Percentiles rank a stretch among this genome's conserved stretches.
Evolutionary conservation across 92 coral and sea anemone genomes (phyloP).

Genomic region (Desmophyllum pertusum): DNA sequence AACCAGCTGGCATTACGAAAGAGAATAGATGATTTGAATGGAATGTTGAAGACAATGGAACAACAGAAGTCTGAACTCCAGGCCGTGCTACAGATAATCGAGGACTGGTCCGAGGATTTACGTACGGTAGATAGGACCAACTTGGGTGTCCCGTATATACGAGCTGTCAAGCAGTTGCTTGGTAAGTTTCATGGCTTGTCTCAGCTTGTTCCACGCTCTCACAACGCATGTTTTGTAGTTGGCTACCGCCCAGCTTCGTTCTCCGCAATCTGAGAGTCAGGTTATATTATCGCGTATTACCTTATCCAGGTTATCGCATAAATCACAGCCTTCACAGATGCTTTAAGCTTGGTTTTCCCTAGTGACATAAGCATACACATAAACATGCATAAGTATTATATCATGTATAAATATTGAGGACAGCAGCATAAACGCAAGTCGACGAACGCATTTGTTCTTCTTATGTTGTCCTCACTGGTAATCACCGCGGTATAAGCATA

Average conservation of each 20-base stretch:
- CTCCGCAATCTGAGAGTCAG: background rate
- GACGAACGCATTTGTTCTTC: too few relatives aligned
- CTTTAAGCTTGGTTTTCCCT: too few relatives aligned
- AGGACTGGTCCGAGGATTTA: constrained; percentile 77
- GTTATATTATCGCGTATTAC: too few relatives aligned
- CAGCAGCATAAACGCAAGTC: too few relatives aligned
- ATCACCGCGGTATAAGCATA: too few relatives aligned
- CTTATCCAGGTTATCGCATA: too few relatives aligned
- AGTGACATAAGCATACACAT: too few relatives aligned
- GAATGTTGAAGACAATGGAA: constrained; percentile 74
- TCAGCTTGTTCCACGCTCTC: background rate
- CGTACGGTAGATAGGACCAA: constrained; percentile 80
- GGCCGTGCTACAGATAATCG: constrained; percentile 62
- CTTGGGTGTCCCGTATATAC: constrained; percentile 92
- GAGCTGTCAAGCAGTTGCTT: constrained; percentile 75
- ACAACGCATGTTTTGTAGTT: background rate
- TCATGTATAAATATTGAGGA: too few relatives aligned
- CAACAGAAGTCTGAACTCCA: constrained; percentile 75
- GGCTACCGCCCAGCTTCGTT: background rate
- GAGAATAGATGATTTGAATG: constrained; percentile 79
- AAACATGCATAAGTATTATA: too few relatives aligned
- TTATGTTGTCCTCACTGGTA: too few relatives aligned
- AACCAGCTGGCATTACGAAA: constrained; percentile 70
- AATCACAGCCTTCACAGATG: too few relatives aligned
- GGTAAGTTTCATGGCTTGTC: constrained; percentile 52